Conservation (phyloP, 2,113 vertebrate species). For the Caloenas nicobarica region DNA sequence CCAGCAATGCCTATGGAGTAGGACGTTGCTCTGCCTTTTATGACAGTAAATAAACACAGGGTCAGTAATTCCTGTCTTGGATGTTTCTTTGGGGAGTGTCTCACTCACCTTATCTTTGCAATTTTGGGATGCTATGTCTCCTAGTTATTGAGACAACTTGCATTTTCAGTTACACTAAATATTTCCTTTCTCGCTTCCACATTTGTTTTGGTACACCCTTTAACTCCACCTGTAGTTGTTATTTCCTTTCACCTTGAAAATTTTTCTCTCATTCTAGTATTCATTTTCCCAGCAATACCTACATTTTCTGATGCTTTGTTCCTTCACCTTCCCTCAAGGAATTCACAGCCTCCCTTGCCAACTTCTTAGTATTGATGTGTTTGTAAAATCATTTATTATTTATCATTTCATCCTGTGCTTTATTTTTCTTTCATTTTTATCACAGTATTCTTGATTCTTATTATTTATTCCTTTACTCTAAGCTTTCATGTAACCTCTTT, state of each 20-base stretch:
- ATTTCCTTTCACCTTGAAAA: background rate
- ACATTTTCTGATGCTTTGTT: background rate
- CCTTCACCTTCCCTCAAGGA: background rate
- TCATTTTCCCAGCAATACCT: background rate
- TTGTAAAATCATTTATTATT: background rate
- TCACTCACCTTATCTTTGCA: background rate
- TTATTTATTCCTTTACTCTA: background rate
- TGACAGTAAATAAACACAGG: background rate
- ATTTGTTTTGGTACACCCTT: background rate
- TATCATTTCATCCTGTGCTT: background rate
- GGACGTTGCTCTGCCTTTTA: background rate
- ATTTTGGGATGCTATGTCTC: background rate
- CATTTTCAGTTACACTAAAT: background rate
- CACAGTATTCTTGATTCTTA: background rate
- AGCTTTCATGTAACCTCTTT: background rate
- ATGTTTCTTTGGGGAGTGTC: fast-evolving
- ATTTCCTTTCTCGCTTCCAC: background rate
- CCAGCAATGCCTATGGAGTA: background rate
- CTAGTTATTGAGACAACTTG: background rate
- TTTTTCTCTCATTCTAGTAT: background rate
- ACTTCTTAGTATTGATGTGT: background rate
- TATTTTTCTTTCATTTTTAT: background rate
- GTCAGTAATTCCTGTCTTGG: background rate
- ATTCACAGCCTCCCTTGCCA: background rate
- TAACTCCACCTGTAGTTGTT: background rate